These are phyloP conservation scores for Abrostola tripartita DNA, from an alignment of 2,888 invertebrate genomes.

Conservation along the genomic window DNA sequence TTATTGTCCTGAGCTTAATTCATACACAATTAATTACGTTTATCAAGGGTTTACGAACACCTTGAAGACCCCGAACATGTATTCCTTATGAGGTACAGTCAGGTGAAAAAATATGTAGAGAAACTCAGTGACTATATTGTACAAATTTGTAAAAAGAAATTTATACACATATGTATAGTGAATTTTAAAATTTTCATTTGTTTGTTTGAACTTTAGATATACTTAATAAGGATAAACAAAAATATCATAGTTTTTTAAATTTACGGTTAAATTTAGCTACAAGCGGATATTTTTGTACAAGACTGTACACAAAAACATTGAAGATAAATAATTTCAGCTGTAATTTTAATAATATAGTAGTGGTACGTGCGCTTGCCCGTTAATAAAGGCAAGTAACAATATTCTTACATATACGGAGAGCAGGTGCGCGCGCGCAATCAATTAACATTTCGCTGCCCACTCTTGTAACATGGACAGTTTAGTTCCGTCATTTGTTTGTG, in stretches of 20 bases:
- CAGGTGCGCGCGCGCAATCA: conserved; percentile 54
- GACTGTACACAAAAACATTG: conserved; percentile 17
- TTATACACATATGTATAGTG: no score
- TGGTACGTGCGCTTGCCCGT: conserved; percentile 32
- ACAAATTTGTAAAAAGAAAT: neutral
- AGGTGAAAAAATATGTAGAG: neutral
- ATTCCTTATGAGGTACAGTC: neutral
- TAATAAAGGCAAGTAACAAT: conserved; percentile 44
- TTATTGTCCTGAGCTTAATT: conserved; percentile 1
- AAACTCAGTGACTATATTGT: neutral
- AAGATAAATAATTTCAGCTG: conserved; percentile 40
- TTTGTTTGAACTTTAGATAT: no score
- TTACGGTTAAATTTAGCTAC: no score
- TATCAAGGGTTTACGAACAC: neutral
- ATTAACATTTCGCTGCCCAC: conserved; percentile 49
- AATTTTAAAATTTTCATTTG: no score
- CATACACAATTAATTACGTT: neutral
- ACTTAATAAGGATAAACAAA: no score
- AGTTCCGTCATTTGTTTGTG: conserved; percentile 24
- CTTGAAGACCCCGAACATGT: neutral
- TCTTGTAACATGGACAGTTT: conserved; percentile 28
- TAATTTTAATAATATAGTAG: conserved; percentile 48
- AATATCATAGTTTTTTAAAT: no score
- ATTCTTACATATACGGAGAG: conserved; percentile 41
- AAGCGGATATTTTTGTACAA: neutral